These are phyloP conservation scores for Capitulum mitella DNA, from an alignment of 2,888 invertebrate genomes.

Conservation along the genomic window DNA sequence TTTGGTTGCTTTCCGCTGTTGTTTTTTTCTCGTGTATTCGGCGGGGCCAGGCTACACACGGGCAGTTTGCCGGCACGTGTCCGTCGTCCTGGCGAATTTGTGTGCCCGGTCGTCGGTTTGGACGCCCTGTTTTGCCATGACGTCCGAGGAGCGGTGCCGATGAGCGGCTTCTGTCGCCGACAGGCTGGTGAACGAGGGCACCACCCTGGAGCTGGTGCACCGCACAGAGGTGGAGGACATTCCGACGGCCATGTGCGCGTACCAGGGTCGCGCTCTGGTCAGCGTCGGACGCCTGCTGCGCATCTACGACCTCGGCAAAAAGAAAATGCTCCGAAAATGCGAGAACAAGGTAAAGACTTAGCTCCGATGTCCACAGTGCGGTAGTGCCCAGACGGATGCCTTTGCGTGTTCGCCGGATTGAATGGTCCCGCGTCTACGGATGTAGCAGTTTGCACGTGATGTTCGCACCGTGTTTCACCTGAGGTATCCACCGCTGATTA, in stretches of 20 bases:
- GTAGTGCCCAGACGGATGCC: neutral
- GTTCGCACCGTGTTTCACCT: conserved; percentile 12
- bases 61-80: no score
- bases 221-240: conserved; percentile 89
- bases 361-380: conserved; percentile 4
- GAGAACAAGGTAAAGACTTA: conserved; percentile 73
- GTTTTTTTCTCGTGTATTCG: no score
- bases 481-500: conserved; percentile 1
- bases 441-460: neutral
- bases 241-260: conserved; percentile 77
- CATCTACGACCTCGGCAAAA: conserved; percentile 92
- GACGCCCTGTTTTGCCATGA: no score
- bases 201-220: conserved; percentile 82
- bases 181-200: conserved; percentile 54
- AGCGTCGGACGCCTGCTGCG: conserved; percentile 87
- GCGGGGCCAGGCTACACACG: no score
- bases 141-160: no score
- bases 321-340: conserved; percentile 92
- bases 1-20: no score
- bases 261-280: conserved; percentile 83
- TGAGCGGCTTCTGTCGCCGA: no score
- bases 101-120: no score
- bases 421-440: neutral
- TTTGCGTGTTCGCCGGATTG: neutral
- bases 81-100: no score